Evolutionary conservation across 2,888 invertebrate genomes (phyloP).

Genomic region (Xylota segnis): DNA sequence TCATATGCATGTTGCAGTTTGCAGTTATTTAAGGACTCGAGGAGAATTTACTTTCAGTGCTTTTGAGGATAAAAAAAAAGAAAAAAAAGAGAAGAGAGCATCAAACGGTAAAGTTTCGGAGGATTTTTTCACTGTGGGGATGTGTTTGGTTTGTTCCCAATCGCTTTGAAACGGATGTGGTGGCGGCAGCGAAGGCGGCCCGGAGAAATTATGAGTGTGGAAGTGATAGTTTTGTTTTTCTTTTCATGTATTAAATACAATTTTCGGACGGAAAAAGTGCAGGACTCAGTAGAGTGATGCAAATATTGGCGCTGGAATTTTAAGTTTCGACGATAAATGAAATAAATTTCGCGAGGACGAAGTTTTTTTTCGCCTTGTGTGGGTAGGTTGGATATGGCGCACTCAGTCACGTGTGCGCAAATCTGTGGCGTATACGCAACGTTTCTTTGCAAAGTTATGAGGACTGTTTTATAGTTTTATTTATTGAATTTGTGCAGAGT

Average conservation of each 20-base stretch:
- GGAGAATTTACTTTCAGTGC: constrained; percentile 65
- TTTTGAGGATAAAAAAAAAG: constrained; percentile 31
- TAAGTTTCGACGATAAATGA: not conserved
- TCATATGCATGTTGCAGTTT: constrained; percentile 56
- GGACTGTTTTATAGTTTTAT: not conserved
- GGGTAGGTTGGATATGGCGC: not conserved
- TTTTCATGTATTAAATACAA: constrained; percentile 19
- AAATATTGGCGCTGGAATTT: constrained; percentile 40
- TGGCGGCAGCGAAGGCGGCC: too few species aligned
- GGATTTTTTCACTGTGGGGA: not conserved
- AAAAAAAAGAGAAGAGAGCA: constrained; percentile 22
- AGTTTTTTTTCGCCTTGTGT: not conserved
- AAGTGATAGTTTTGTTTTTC: constrained; percentile 41
- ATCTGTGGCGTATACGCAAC: constrained; percentile 2
- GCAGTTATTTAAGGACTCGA: constrained; percentile 67
- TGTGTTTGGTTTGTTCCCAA: constrained; percentile 34
- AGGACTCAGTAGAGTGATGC: constrained; percentile 36
- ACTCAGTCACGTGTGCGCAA: not conserved
- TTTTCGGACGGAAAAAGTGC: constrained; percentile 25
- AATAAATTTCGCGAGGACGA: not conserved
- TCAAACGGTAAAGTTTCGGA: constrained; percentile 20
- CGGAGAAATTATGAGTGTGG: constrained; percentile 47
- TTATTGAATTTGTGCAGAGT: not conserved
- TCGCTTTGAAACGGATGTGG: constrained; percentile 47
- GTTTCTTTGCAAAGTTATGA: constrained; percentile 1